phyloP scores from a whole-genome alignment of 2,888 invertebrate genomes.

The Drosophila mettleri region DNA sequence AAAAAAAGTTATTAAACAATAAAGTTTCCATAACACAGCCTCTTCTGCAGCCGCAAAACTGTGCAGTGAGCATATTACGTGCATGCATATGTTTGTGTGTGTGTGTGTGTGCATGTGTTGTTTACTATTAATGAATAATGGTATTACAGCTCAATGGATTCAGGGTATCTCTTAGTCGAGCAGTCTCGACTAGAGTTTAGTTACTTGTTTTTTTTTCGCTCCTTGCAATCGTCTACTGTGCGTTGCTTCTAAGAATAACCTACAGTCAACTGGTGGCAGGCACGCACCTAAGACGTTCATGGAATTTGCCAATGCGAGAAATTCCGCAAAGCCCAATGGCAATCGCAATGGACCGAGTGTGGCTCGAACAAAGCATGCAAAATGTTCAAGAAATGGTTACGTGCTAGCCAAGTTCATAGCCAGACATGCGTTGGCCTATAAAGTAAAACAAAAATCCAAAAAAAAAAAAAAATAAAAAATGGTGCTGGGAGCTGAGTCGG shows the following conservation, averaged over 20 bases:
- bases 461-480: slow-evolving; percentile 23
- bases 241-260: slow-evolving; percentile 64
- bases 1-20: too few relatives aligned
- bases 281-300: slow-evolving; percentile 59
- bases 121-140: too few relatives aligned
- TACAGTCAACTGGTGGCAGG: slow-evolving; percentile 24
- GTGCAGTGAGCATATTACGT: too few relatives aligned
- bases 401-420: slow-evolving; percentile 48
- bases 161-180: too few relatives aligned
- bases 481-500: slow-evolving; percentile 25
- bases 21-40: too few relatives aligned
- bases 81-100: too few relatives aligned
- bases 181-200: too few relatives aligned
- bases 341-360: slow-evolving; percentile 19
- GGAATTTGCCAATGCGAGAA: slow-evolving; percentile 60
- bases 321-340: slow-evolving; percentile 57
- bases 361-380: slow-evolving; percentile 36
- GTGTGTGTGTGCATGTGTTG: too few relatives aligned
- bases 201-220: slow-evolving; percentile 17
- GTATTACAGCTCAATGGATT: too few relatives aligned
- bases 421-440: slow-evolving; percentile 59
- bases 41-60: too few relatives aligned
- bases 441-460: slow-evolving; percentile 6
- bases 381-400: slow-evolving; percentile 29
- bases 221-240: slow-evolving; percentile 30